Base-by-base conservation (phyloP, 2,888 invertebrate genomes). In the Aphodius sticticus region DNA sequence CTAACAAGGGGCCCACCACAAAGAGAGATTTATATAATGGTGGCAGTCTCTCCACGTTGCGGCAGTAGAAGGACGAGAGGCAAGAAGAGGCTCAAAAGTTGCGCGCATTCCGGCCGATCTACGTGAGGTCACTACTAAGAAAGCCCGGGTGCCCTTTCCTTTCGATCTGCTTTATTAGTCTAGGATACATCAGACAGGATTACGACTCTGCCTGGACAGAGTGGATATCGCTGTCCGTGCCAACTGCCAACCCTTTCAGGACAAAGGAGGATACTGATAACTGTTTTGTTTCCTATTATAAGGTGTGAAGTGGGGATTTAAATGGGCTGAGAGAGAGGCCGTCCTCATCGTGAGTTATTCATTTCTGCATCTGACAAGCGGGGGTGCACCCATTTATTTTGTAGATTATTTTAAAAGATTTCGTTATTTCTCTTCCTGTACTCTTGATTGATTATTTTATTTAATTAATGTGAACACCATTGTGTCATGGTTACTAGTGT, bases 1-100 rank as follows among this genome's bases (percentile, higher is more conserved):
- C 83, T 83, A 83, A 83, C 84, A 83, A 84, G 83, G 81, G 81
- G 77, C 53, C 53, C 53, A 53, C 53, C 53, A 53, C 53, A 53
- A 53, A 53, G 53, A 53, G 53, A 53, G 53, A 53, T 53, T 53
- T 53, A 53, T 53, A 53, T 53, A 53, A 53, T 53, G 53, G 53
- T 53, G 53, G 53, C 53, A 53, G 53, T 9, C 9, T 53, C 53
- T 53, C 53, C 53, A 53, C 7, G 53, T 53, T 53, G 53, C 53
- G 53, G 53, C 53, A 7, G 53, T 53, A 53, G 53, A 53, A 26
- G 26, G 26, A 53, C 53, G 53, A 53, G 53, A 53, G 53, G 53
- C 53, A 12, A 53, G 26, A 26, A 26, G 53, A 7, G 53, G 53
- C 53, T 53, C 53, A 53, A 53, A 53, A 53, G 53, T 53, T 53